Percentiles rank a stretch among this genome's conserved stretches.
Conservation (phyloP, 2,797 vertebrate genomes). For the Zalophus californianus region DNA sequence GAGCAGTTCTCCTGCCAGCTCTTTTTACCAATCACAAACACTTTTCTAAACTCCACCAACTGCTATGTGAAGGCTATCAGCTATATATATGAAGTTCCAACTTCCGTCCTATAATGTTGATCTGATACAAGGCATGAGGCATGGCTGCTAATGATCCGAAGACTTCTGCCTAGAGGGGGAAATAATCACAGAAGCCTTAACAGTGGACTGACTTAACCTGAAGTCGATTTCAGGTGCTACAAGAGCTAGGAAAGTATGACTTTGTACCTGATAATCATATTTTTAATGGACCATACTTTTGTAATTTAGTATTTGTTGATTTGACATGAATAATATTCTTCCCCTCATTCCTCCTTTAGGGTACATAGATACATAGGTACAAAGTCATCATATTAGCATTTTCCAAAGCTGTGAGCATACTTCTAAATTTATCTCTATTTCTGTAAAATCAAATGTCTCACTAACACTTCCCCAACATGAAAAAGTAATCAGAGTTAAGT, state of each 20-base stretch:
- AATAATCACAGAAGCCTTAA: background rate
- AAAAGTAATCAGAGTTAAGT: background rate
- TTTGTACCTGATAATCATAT: background rate
- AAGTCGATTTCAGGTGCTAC: background rate
- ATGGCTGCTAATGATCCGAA: accelerated
- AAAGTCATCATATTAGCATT: background rate
- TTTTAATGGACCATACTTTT: background rate
- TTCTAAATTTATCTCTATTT: background rate
- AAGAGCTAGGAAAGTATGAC: background rate
- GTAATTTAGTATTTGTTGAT: background rate
- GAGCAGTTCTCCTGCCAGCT: background rate
- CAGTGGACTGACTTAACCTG: background rate
- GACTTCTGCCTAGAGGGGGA: background rate
- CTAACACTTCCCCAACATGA: background rate
- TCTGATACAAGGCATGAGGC: accelerated
- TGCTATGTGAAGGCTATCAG: background rate
- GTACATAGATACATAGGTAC: background rate
- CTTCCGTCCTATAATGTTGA: too few species aligned
- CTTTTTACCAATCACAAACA: background rate
- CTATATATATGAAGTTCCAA: background rate
- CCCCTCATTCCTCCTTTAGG: background rate
- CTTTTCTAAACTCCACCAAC: background rate
- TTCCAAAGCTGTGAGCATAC: background rate
- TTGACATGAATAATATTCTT: background rate
- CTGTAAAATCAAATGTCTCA: background rate